Evolutionary conservation across 1,140 invertebrate species (phyloP), one percentile per base, ranked within the genome.

Genomic region (Solenopsis fugax): DNA sequence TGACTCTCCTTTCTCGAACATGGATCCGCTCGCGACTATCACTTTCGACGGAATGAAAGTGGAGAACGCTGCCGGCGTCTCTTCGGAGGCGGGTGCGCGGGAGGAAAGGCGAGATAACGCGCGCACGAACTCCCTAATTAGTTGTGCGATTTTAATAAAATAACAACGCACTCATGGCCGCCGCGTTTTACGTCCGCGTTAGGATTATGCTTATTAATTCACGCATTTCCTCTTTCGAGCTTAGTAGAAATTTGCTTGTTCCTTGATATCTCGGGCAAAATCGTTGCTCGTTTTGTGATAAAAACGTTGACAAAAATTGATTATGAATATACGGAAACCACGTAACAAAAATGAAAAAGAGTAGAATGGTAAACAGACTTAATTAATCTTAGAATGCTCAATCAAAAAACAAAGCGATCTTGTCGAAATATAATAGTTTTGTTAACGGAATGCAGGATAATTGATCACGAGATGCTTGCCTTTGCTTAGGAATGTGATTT

Each of bases 1-100:
- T 80, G 90, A 92, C 90, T 93, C 93, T 92, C 93, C 93, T 95
- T 95, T 95, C 94, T 93, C 93, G 91, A 91, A 91, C 89, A 88
- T 88, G 89, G 93, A 92, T 91, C 90, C 91, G 67, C 56, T 78
- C 88, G 81, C 81, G 92, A 95, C 94, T 95, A 95, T 95, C 94
- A 94, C 94, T 95, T 95, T 95, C 94, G 92, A 94, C 93, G 91
- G 91, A 94, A 94, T 93, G 94, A 95, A 95, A 95, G 94, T 94
- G 72, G 92, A 91, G 91, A 93, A 92, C 89, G 87, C 91, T 88
- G 90, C 80, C 89, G 89, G 88, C 88, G 69, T 88, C 75, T 88
- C 75, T 77, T 45, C 60, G n/a, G n/a, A n/a, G 16, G 34, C 48
- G 13, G 37, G 7, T 41, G 41, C 58, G 21, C 50, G 50, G 29